Evolutionary conservation across 2,113 vertebrate species (phyloP), one percentile per base, ranked within the genome.

Genomic region (Todiramphus saurophagus): DNA sequence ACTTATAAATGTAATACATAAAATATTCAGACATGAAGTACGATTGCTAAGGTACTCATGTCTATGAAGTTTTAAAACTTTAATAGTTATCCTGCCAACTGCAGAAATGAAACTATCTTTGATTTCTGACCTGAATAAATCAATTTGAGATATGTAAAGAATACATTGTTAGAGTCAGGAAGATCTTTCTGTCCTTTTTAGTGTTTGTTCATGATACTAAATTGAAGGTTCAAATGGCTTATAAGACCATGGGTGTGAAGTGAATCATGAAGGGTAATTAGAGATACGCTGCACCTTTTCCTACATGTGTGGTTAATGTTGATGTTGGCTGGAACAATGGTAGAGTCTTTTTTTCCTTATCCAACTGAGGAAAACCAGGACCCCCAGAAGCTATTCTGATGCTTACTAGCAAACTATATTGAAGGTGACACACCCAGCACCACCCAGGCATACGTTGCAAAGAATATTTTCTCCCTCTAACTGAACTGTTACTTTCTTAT

Each of bases 41-140:
- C 23, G 58, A 84, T 51, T 94, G 95, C 92, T 81, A 84, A 94
- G 80, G 48, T 87, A 51, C 35, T 85, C 11, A 8, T 16, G 43
- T 59, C 3, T 21, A 37, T 63, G 84, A 91, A 85, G 55, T 56
- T 83, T 94, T 95, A 76, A 95, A 94, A 95, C 50, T 88, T 95
- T 90, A 90, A 93, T 69, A 75, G 87, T 78, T 86, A 82, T 46
- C 80, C 63, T 95, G 67, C 81, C 93, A 95, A 70, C 62, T 93
- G 68, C 50, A 93, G 87, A 85, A 91, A 69, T 94, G 55, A 94
- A 91, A 88, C 50, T 27, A 31, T 31, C 90, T 91, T 86, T 97
- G 87, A 94, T 95, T 96, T 86, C 84, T 94, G 87, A 94, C 89
- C 84, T 72, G 81, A 95, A 93, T 91, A 94, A 91, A 93, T 93